Conservation (phyloP, 1,140 invertebrate genomes). For the Platyura marginata region DNA sequence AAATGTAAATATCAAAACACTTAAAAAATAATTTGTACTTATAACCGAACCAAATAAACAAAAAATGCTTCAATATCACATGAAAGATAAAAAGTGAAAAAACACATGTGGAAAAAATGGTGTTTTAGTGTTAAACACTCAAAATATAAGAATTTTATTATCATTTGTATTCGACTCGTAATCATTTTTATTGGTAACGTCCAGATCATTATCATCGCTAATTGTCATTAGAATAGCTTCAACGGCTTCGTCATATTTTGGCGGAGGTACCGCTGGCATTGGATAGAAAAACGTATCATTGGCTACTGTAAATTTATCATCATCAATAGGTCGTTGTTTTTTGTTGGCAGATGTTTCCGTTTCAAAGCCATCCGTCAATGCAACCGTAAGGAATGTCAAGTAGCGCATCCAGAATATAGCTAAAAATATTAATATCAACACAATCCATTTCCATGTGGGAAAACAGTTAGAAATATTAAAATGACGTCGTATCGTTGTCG, state of each 20-base stretch:
- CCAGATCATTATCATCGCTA: not conserved
- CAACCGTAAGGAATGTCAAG: not conserved
- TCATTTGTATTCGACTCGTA: no score
- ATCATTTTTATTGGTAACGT: no score
- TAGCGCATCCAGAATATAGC: not conserved
- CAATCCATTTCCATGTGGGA: not conserved
- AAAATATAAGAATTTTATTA: no score
- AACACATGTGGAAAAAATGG: no score
- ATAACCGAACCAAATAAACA: no score
- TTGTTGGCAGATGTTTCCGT: not conserved
- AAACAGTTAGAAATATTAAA: not conserved
- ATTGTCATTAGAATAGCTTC: not conserved
- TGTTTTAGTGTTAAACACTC: no score
- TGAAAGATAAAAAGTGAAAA: no score
- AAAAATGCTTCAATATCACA: no score
- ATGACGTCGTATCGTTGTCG: not conserved
- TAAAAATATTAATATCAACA: not conserved
- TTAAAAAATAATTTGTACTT: no score
- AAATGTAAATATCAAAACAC: no score
- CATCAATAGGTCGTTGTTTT: not conserved
- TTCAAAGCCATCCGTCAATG: not conserved
- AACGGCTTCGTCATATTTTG: not conserved
- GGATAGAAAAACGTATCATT: not conserved
- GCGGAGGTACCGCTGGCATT: not conserved
- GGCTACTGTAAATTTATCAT: not conserved